Conservation (phyloP, 2,113 vertebrate species). For the Haplochromis vanheusdeni region DNA sequence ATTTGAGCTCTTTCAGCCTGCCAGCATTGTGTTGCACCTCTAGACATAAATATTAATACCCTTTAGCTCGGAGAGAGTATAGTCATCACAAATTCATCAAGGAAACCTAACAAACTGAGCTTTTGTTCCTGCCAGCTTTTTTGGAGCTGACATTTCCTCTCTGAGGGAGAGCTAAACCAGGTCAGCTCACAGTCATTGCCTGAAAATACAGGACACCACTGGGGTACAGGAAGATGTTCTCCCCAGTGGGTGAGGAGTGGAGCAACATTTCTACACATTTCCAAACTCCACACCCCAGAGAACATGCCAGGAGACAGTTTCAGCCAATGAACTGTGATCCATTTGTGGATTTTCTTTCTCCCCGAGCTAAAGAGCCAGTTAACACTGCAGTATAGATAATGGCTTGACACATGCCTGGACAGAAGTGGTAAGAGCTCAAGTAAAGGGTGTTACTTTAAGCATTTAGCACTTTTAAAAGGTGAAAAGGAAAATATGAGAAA, state of each 20-base stretch:
- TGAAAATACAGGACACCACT: slow-evolving; percentile 12
- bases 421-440: neutral
- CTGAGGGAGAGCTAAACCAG: slow-evolving; percentile 20
- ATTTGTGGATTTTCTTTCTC: neutral
- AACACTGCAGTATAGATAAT: neutral
- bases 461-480: neutral
- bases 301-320: neutral
- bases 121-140: slow-evolving; percentile 4
- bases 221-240: neutral
- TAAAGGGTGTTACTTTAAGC: neutral
- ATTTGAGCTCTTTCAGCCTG: neutral
- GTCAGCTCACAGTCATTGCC: slow-evolving; percentile 12
- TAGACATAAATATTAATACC: slow-evolving; percentile 17
- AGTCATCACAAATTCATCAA: slow-evolving; percentile 40
- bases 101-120: neutral
- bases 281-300: neutral
- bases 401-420: neutral
- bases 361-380: neutral
- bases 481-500: neutral
- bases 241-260: neutral
- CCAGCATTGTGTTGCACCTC: neutral
- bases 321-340: neutral
- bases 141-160: slow-evolving; percentile 28
- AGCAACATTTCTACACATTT: neutral
- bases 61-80: neutral